phyloP scores from a whole-genome alignment of 2,888 invertebrate species.

The Euplagia quadripunctaria region DNA sequence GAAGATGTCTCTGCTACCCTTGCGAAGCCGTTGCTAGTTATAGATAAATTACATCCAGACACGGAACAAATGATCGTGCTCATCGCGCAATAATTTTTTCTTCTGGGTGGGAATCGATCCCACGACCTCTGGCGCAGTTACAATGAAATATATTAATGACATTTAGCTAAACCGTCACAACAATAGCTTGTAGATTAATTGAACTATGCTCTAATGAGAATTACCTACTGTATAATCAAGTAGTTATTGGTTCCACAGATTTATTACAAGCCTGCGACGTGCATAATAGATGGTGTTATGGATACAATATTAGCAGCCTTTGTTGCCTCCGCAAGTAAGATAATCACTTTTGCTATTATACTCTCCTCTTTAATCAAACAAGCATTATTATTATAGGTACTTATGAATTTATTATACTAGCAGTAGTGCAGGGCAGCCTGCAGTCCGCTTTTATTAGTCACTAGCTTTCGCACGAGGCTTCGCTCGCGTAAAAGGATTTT shows the following conservation, averaged over 20 bases:
- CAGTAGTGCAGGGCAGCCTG: not conserved
- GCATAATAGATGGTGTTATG: constrained; percentile 84
- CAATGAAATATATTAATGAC: too few relatives aligned
- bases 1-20: too few relatives aligned
- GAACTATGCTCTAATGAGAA: constrained; percentile 44
- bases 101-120: too few relatives aligned
- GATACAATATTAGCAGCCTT: constrained; percentile 84
- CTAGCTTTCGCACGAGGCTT: not conserved
- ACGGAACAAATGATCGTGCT: too few relatives aligned
- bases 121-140: too few relatives aligned
- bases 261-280: constrained; percentile 84
- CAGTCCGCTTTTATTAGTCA: not conserved
- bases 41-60: too few relatives aligned
- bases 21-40: too few relatives aligned
- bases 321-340: constrained; percentile 79
- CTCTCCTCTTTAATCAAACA: not conserved
- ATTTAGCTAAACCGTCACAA: too few relatives aligned
- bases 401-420: too few relatives aligned
- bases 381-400: not conserved
- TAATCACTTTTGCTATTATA: constrained; percentile 15
- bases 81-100: too few relatives aligned
- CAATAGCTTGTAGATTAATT: not conserved
- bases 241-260: constrained; percentile 64
- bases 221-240: constrained; percentile 52
- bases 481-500: too few relatives aligned